Evolutionary conservation across 2,797 vertebrate species (phyloP).

Genomic region (Hydrolagus colliei): DNA sequence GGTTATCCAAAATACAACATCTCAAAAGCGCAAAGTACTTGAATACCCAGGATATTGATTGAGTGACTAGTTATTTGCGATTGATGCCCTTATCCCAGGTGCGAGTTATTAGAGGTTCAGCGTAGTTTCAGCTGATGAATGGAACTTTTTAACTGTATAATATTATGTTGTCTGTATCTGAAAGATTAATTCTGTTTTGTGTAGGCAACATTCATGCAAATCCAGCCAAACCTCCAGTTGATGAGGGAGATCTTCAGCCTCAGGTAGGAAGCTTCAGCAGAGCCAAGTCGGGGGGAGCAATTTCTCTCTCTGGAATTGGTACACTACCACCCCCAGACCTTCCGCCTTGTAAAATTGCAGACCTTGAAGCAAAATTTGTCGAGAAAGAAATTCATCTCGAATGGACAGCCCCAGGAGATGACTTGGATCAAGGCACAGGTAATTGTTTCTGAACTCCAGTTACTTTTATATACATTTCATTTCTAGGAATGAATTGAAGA

Average conservation of each 20-base stretch:
- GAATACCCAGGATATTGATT: no score
- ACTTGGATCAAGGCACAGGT: constrained; percentile 55
- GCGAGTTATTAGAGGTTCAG: not conserved
- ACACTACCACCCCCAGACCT: constrained; percentile 39
- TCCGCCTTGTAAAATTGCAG: constrained; percentile 52
- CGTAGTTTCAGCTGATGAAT: no score
- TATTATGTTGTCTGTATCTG: not conserved
- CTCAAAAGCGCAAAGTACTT: no score
- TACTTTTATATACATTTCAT: not conserved
- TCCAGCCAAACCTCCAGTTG: constrained; percentile 38
- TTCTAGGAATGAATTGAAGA: not conserved
- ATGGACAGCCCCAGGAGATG: constrained; percentile 54
- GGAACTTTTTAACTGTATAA: no score
- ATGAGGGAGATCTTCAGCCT: constrained; percentile 30
- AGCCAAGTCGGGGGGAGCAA: constrained; percentile 44
- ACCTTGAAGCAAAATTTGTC: constrained; percentile 45
- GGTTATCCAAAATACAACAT: no score
- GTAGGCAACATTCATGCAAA: constrained; percentile 51
- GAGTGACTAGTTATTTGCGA: not conserved
- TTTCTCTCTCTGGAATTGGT: constrained; percentile 31
- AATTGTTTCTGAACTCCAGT: constrained; percentile 25
- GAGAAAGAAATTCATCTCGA: constrained; percentile 44
- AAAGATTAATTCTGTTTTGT: constrained; percentile 5
- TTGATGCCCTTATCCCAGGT: not conserved
- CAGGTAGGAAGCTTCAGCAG: constrained; percentile 43